Conservation (phyloP, 2,113 vertebrate species). For the Cynopterus brachyotis region DNA sequence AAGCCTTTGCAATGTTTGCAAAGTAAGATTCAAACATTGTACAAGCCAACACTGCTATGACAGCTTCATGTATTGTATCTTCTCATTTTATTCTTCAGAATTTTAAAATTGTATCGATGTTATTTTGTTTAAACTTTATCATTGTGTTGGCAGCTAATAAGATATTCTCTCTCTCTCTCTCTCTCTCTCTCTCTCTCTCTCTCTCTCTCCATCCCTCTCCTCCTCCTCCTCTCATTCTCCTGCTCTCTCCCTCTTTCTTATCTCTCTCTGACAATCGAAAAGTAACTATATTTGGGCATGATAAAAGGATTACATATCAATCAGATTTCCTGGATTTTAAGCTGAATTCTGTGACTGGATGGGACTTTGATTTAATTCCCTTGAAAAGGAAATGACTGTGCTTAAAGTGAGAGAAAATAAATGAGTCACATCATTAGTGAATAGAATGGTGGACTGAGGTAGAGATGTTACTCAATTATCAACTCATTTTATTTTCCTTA, state of each 20-base stretch:
- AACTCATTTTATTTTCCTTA: background rate
- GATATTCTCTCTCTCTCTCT: too few relatives aligned
- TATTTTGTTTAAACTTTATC: background rate
- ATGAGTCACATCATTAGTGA: background rate
- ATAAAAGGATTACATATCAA: background rate
- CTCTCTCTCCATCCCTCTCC: too few relatives aligned
- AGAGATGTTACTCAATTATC: background rate
- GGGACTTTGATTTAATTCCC: background rate
- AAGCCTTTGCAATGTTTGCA: background rate
- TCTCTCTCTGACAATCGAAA: background rate
- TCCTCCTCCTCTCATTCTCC: background rate
- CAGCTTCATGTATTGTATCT: background rate
- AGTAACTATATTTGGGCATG: background rate
- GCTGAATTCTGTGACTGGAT: background rate
- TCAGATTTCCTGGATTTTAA: background rate
- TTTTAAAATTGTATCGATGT: background rate
- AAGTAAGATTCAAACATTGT: background rate
- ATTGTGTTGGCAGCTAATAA: background rate
- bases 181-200: too few relatives aligned
- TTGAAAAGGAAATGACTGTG: background rate
- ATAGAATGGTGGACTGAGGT: background rate
- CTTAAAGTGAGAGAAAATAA: background rate
- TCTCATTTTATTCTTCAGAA: background rate
- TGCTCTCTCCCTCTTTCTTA: background rate
- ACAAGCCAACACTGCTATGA: background rate